Evolutionary conservation across 2,888 invertebrate genomes (phyloP).

Genomic region (Acanthococcus lagerstroemiae): DNA sequence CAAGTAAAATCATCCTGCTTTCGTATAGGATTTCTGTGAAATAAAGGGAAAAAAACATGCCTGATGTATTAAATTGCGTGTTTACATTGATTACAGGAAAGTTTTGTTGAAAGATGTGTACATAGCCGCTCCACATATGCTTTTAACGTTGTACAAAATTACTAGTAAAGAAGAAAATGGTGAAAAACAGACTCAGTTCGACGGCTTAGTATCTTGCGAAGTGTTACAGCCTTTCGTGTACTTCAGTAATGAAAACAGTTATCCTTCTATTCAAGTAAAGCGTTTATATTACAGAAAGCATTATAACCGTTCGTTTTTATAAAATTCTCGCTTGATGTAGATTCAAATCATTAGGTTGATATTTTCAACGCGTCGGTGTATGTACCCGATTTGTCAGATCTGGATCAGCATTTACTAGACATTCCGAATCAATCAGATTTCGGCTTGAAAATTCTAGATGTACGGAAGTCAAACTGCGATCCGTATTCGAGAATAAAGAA

Average conservation of each 20-base stretch:
- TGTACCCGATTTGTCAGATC: not conserved
- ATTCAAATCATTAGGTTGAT: too few species aligned
- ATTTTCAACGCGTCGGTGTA: conserved; percentile 2
- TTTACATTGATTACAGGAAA: too few species aligned
- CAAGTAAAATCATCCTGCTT: too few species aligned
- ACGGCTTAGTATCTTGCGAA: not conserved
- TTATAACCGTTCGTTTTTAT: too few species aligned
- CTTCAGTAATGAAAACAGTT: conserved; percentile 11
- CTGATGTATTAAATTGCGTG: too few species aligned
- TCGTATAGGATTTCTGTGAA: too few species aligned
- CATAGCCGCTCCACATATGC: not conserved
- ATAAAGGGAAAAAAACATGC: too few species aligned
- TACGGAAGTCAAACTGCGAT: not conserved
- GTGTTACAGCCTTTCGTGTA: conserved; percentile 5
- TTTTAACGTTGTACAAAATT: not conserved
- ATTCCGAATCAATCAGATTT: conserved; percentile 5
- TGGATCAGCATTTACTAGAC: too few species aligned
- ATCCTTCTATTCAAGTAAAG: conserved; percentile 4
- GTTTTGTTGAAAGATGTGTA: conserved; percentile 9
- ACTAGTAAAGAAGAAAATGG: not conserved
- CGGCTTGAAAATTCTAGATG: not conserved
- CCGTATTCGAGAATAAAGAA: conserved; percentile 10
- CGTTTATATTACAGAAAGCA: too few species aligned
- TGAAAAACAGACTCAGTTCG: not conserved
- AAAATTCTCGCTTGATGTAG: too few species aligned